These are phyloP conservation scores for Heliconius cydno DNA, from an alignment of 2,888 invertebrate species.

Conservation along the genomic window DNA sequence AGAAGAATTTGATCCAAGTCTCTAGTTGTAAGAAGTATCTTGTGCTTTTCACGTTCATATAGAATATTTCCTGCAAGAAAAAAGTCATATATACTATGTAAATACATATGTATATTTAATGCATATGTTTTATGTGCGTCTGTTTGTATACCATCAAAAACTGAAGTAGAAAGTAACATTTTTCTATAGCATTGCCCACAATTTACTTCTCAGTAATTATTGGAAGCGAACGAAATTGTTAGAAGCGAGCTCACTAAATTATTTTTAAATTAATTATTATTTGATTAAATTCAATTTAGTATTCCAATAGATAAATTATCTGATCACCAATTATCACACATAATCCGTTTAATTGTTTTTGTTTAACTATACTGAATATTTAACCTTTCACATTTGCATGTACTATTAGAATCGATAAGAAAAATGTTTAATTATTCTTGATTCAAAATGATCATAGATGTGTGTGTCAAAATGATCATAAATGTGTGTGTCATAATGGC, in stretches of 20 bases:
- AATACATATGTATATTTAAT: not conserved
- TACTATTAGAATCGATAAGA: not conserved
- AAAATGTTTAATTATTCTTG: not conserved
- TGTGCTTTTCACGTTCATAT: constrained; percentile 77
- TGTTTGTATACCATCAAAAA: not conserved
- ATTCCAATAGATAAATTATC: not conserved
- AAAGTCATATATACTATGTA: too few relatives aligned
- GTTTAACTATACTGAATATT: not conserved
- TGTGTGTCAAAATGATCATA: too few relatives aligned
- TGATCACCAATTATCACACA: not conserved
- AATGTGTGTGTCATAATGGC: too few relatives aligned
- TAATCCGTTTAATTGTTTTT: not conserved
- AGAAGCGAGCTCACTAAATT: not conserved
- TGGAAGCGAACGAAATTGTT: not conserved
- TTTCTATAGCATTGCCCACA: not conserved
- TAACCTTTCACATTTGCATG: not conserved
- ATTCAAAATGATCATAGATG: too few relatives aligned
- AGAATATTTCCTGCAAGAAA: constrained; percentile 76
- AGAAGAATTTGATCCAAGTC: constrained; percentile 82
- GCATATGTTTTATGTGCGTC: not conserved
- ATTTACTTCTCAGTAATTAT: not conserved
- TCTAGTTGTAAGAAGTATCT: constrained; percentile 81
- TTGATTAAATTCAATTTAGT: too few relatives aligned
- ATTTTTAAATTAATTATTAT: too few relatives aligned
- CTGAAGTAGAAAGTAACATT: too few relatives aligned